Percentiles rank a stretch among this genome's conserved stretches.
Evolutionary conservation across 2,888 invertebrate genomes (phyloP).

Genomic region (Synanthedon vespiformis): DNA sequence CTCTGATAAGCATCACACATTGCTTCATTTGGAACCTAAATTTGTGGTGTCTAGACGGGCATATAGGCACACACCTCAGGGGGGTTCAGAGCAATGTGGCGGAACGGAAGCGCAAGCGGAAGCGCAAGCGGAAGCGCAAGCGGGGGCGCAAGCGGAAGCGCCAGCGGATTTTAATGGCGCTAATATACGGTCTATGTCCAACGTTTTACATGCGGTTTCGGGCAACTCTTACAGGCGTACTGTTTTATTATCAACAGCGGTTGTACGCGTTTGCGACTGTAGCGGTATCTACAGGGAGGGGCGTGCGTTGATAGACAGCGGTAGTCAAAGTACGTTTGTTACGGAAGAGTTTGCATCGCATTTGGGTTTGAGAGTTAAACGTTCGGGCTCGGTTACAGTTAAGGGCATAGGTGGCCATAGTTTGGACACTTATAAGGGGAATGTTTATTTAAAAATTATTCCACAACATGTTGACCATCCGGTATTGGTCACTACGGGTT

Average conservation of each 20-base stretch:
- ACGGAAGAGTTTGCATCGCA: neutral
- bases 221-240: neutral
- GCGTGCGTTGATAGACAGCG: neutral
- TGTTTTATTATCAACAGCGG: neutral
- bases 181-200: too few species aligned
- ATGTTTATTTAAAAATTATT: too few species aligned
- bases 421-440: too few species aligned
- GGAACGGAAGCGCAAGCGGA: too few species aligned
- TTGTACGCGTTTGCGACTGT: constrained; percentile 4
- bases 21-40: neutral
- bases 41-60: neutral
- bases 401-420: too few species aligned
- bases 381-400: neutral
- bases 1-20: too few species aligned
- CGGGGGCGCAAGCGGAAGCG: neutral
- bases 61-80: neutral
- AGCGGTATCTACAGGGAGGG: neutral
- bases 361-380: neutral
- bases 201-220: too few species aligned
- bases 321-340: neutral
- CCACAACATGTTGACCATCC: too few species aligned
- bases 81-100: neutral
- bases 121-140: too few species aligned
- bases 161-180: neutral
- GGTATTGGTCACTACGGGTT: too few species aligned